phyloP scores from a whole-genome alignment of 1,140 invertebrate species.

The Pseudoatta argentina region DNA sequence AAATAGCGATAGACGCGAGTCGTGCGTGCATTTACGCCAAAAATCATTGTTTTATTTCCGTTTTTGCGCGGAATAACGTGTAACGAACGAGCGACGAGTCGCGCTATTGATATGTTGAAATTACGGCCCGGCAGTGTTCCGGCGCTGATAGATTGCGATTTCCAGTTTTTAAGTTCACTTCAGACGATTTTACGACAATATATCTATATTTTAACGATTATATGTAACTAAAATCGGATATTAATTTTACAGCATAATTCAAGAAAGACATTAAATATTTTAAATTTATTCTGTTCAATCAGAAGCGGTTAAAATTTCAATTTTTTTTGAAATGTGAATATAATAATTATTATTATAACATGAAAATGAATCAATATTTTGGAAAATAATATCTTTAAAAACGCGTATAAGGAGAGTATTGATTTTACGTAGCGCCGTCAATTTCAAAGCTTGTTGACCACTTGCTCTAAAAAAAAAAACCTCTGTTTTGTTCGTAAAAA shows the following conservation, averaged over 20 bases:
- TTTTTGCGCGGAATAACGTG: constrained; percentile 46
- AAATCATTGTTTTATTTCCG: constrained; percentile 56
- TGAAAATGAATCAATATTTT: not conserved
- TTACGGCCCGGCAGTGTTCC: constrained; percentile 9
- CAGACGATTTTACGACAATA: constrained; percentile 14
- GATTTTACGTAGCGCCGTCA: not conserved
- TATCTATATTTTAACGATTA: too few relatives aligned
- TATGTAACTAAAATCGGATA: not conserved
- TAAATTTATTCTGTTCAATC: not conserved
- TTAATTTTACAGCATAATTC: not conserved
- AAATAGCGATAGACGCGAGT: not conserved
- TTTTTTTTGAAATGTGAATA: not conserved
- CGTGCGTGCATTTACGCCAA: not conserved
- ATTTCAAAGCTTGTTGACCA: constrained; percentile 20
- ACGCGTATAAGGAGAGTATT: not conserved
- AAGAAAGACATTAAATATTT: not conserved
- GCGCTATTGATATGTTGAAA: constrained; percentile 54
- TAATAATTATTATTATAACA: not conserved
- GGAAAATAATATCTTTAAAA: not conserved
- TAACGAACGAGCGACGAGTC: constrained; percentile 41
- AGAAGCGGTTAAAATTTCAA: not conserved
- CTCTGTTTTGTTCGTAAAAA: constrained; percentile 33
- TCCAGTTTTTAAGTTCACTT: constrained; percentile 44
- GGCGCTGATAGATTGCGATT: constrained; percentile 42
- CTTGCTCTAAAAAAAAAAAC: constrained; percentile 57